Evolutionary conservation across 2,888 invertebrate genomes (phyloP).

Genomic region (Tetragnatha montana): DNA sequence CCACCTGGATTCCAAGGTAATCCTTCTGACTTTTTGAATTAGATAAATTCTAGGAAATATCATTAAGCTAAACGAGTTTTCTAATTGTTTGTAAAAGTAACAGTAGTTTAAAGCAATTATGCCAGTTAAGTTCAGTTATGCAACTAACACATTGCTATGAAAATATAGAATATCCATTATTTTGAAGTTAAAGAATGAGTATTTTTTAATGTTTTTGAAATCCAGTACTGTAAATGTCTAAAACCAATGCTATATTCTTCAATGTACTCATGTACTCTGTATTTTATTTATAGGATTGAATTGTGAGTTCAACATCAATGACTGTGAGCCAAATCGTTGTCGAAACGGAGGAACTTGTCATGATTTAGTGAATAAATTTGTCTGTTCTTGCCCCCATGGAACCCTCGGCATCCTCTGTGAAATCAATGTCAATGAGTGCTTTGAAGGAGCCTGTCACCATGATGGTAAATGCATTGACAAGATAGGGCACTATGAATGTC

Average conservation of each 20-base stretch:
- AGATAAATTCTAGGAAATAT: not conserved
- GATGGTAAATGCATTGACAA: slow-evolving; percentile 82
- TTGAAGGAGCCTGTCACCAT: slow-evolving; percentile 81
- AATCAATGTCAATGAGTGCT: slow-evolving; percentile 93
- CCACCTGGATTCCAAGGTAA: slow-evolving; percentile 86
- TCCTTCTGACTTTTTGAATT: not conserved
- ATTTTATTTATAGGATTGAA: slow-evolving; percentile 84
- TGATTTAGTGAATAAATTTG: slow-evolving; percentile 95
- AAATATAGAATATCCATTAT: not conserved
- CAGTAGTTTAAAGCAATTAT: too few relatives aligned
- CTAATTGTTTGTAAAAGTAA: not conserved
- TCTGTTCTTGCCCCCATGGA: slow-evolving; percentile 91
- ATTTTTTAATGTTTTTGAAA: slow-evolving; percentile 76
- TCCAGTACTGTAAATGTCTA: too few relatives aligned
- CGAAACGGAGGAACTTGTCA: slow-evolving; percentile 94
- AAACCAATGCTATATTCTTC: slow-evolving; percentile 78
- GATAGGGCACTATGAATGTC: slow-evolving; percentile 91
- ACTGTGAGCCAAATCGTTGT: slow-evolving; percentile 96
- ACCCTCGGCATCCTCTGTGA: slow-evolving; percentile 96
- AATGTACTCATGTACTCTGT: not conserved
- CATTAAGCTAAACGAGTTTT: not conserved
- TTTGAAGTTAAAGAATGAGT: slow-evolving; percentile 76
- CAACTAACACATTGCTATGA: too few relatives aligned
- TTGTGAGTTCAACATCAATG: slow-evolving; percentile 97
- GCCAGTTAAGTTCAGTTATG: too few relatives aligned